phyloP scores from a whole-genome alignment of 2,888 invertebrate species.

The Acleris laterana region DNA sequence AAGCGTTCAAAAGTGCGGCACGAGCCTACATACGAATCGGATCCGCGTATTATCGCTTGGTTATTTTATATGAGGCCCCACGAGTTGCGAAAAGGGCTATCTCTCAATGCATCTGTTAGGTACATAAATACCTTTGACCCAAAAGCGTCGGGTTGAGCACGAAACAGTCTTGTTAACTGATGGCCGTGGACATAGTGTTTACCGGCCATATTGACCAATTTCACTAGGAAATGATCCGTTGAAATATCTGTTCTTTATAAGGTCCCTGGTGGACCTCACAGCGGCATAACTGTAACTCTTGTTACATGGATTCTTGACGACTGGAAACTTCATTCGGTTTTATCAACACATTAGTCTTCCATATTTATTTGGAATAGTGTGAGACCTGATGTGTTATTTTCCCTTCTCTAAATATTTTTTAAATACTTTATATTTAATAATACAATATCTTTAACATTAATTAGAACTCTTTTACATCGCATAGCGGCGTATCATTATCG shows the following conservation, averaged over 20 bases:
- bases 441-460: no score
- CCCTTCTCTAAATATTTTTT: no score
- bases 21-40: conserved; percentile 49
- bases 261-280: conserved; percentile 51
- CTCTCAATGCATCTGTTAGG: conserved; percentile 63
- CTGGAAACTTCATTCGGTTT: conserved; percentile 45
- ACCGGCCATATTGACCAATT: conserved; percentile 40
- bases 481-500: no score
- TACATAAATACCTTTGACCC: conserved; percentile 76
- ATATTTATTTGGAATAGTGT: no score
- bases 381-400: no score
- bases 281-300: conserved; percentile 55
- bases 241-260: conserved; percentile 46
- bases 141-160: conserved; percentile 63
- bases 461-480: no score
- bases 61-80: conserved; percentile 55
- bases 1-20: conserved; percentile 48
- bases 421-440: no score
- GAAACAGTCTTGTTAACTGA: conserved; percentile 59
- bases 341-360: not conserved
- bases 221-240: conserved; percentile 52
- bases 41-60: conserved; percentile 50
- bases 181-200: conserved; percentile 48
- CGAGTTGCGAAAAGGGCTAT: conserved; percentile 59
- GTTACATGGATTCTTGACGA: conserved; percentile 46